Conservation (phyloP, 2,888 invertebrate genomes). For the Ennomos erosarius region DNA sequence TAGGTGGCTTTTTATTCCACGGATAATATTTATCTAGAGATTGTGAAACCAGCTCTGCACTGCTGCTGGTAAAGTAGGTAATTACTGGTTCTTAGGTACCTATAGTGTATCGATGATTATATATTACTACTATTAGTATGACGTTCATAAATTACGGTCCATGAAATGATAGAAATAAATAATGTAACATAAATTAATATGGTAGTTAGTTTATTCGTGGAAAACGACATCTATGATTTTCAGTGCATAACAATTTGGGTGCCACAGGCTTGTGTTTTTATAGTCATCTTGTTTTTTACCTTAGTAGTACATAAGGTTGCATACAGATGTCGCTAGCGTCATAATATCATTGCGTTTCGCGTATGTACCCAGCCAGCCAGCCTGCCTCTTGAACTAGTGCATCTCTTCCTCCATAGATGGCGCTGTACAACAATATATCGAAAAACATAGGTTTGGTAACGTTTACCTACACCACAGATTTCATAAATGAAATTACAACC, state of each 20-base stretch:
- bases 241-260: background rate
- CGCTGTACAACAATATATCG: conserved; percentile 31
- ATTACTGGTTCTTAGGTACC: no score
- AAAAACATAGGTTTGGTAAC: no score
- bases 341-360: background rate
- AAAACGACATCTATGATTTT: conserved; percentile 17
- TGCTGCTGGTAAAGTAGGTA: no score
- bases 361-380: background rate
- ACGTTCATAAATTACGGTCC: no score
- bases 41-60: background rate
- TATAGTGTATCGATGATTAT: no score
- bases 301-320: conserved; percentile 24
- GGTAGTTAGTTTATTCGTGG: no score
- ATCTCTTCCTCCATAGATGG: conserved; percentile 51
- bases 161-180: no score
- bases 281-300: background rate
- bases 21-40: conserved; percentile 3
- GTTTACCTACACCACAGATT: no score
- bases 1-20: background rate
- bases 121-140: no score
- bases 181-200: no score
- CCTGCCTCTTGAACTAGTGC: conserved; percentile 22
- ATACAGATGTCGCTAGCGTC: conserved; percentile 46
- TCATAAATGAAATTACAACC: no score
- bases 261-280: background rate